Evolutionary conservation across 1,140 invertebrate species (phyloP).

Genomic region (Lepeophtheirus salmonis): DNA sequence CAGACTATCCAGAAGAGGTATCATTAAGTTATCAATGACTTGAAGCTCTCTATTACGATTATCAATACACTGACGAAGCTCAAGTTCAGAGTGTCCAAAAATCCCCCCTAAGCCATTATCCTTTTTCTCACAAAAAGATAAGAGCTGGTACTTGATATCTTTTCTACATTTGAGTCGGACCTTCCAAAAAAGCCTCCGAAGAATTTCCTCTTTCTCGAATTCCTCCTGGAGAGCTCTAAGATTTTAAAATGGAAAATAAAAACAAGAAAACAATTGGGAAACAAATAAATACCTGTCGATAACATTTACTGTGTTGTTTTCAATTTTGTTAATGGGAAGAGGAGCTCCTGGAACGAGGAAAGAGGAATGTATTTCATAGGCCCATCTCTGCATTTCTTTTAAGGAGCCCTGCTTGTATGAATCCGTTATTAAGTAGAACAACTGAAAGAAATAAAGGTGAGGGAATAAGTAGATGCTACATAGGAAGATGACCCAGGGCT

Average conservation of each 20-base stretch:
- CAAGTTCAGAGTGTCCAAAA: conserved; percentile 64
- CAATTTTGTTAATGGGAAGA: background rate
- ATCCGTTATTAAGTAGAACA: conserved; percentile 10
- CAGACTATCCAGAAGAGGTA: conserved; percentile 43
- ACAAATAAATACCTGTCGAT: conserved; percentile 7
- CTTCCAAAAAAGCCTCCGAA: conserved; percentile 51
- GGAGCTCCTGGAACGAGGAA: conserved; percentile 28
- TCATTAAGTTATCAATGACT: conserved; percentile 48
- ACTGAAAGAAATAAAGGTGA: conserved; percentile 13
- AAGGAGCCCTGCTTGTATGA: conserved; percentile 24
- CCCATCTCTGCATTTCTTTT: conserved; percentile 32
- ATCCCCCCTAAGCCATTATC: conserved; percentile 70
- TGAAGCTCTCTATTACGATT: conserved; percentile 59
- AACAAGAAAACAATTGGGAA: background rate
- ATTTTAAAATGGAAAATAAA: too few species aligned
- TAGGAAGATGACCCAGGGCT: too few species aligned
- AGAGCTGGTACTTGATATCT: conserved; percentile 61
- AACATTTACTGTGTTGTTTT: background rate
- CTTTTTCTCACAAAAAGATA: conserved; percentile 71
- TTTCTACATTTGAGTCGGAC: conserved; percentile 62
- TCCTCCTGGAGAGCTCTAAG: conserved; percentile 7
- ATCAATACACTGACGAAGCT: conserved; percentile 53
- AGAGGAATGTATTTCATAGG: conserved; percentile 33
- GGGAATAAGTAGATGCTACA: too few species aligned
- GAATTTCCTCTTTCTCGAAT: conserved; percentile 12